Percentiles rank a stretch among this genome's conserved stretches.
phyloP scores from a whole-genome alignment of 2,797 vertebrate genomes.

The Manis pentadactyla region DNA sequence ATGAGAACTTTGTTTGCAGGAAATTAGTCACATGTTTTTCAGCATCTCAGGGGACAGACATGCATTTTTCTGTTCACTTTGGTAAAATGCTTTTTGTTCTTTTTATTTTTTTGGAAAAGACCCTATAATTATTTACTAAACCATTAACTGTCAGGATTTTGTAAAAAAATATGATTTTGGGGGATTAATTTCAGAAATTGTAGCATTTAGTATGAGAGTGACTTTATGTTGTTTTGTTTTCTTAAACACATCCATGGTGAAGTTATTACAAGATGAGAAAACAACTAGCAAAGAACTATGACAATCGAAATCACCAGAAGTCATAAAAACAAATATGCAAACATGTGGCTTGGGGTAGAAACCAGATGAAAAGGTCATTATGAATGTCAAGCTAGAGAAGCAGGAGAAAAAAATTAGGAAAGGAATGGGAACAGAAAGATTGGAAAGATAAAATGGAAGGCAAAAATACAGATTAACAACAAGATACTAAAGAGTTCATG shows the following conservation, averaged over 20 bases:
- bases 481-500: background rate
- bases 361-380: background rate
- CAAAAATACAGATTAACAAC: background rate
- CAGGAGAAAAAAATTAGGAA: background rate
- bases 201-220: conserved; percentile 41
- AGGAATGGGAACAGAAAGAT: background rate
- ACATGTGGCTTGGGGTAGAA: conserved; percentile 41
- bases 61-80: conserved; percentile 54
- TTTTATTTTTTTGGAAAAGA: background rate
- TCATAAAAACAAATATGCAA: conserved; percentile 55
- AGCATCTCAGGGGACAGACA: background rate
- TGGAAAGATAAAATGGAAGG: background rate
- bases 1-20: conserved; percentile 41
- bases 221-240: conserved; percentile 64
- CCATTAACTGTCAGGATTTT: conserved; percentile 6
- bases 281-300: background rate
- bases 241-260: conserved; percentile 51
- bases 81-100: conserved; percentile 39
- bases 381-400: background rate
- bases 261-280: conserved; percentile 43
- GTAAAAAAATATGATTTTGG: background rate
- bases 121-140: conserved; percentile 41
- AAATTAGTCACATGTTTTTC: conserved; percentile 63
- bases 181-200: conserved; percentile 27
- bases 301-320: background rate